A percentile compares a stretch with the other conserved stretches of the same genome.
phyloP scores from a whole-genome alignment of 30 jellyfish, hydroid and myxozoan genomes.

The Hydractinia symbiolongicarpus region DNA sequence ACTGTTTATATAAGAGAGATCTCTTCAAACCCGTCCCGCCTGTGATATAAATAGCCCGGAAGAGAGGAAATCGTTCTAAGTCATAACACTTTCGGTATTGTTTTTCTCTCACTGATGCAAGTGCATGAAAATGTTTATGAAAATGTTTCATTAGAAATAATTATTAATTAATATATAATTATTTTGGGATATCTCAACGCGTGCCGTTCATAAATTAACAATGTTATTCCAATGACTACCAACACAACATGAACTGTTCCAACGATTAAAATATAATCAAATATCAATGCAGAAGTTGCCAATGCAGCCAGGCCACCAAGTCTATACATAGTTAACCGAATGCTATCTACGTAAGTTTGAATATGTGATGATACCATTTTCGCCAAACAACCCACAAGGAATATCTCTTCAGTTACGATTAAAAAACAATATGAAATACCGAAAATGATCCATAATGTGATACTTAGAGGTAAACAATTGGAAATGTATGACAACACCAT shows the following conservation, averaged over 20 bases:
- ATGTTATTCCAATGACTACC: background rate
- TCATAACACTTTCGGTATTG: too few relatives aligned
- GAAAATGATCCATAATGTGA: background rate
- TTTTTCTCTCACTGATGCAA: too few relatives aligned
- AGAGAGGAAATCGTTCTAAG: too few relatives aligned
- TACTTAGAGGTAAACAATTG: slow-evolving; percentile 3
- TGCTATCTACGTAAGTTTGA: slow-evolving; percentile 15
- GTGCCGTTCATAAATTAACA: background rate
- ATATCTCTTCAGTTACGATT: background rate
- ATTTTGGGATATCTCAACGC: background rate
- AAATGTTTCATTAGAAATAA: too few relatives aligned
- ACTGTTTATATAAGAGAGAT: too few relatives aligned
- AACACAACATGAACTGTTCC: background rate
- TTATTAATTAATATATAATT: background rate
- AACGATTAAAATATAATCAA: background rate
- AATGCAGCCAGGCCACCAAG: slow-evolving; percentile 15
- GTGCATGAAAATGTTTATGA: too few relatives aligned
- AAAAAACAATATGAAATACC: background rate
- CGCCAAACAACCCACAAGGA: slow-evolving; percentile 16
- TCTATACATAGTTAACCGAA: slow-evolving; percentile 1
- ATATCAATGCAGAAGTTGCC: background rate
- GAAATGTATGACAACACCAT: slow-evolving; percentile 5
- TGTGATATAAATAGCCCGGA: too few relatives aligned
- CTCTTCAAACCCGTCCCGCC: too few relatives aligned
- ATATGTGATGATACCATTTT: slow-evolving; percentile 4